Evolutionary conservation across 1,140 invertebrate genomes (phyloP), one percentile per base, ranked within the genome.

Genomic region (Drosophila virilis): DNA sequence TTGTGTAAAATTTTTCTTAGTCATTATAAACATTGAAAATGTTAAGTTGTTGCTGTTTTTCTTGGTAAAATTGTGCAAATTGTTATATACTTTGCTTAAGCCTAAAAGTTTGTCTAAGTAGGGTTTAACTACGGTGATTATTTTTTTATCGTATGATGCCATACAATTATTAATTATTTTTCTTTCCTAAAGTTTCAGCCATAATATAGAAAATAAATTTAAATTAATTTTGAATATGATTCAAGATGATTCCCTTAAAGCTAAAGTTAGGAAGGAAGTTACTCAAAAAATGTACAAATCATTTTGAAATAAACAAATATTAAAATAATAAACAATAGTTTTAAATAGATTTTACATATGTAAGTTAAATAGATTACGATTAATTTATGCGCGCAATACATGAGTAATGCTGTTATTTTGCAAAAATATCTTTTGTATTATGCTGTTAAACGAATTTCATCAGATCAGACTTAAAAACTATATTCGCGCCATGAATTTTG

Each of bases 1-100:
- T 57, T 73, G 61, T 71, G 77, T 84, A 80, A 74, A 80, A 77
- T 80, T 74, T 35, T 10, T 50, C 50, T 57, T 80, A 85, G 55
- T 60, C 66, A 62, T 78, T 76, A 67, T 66, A 77, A 69, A 74
- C 75, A 68, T 84, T 85, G 74, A 84, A 84, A 84, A 85, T 85
- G 66, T 78, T 84, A 85, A 70, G 54, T 67, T 71, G 59, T 66
- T 51, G 22, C 74, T 50, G 22, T n/a, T n/a, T n/a, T n/a, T n/a
- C n/a, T 50, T 57, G 78, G 70, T 86, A 85, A 85, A 85, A 85
- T 85, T 86, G 82, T 85, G 81, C 82, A 85, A 76, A 78, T 77
- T 86, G 69, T 54, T 70, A 65, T 54, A 68, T 70, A 35, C 59
- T 66, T 85, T 45, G 65, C 62, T 74, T 86, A 86, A 50, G 54